Evolutionary conservation across 2,797 vertebrate genomes (phyloP).

Genomic region (Smutsia temminckii): DNA sequence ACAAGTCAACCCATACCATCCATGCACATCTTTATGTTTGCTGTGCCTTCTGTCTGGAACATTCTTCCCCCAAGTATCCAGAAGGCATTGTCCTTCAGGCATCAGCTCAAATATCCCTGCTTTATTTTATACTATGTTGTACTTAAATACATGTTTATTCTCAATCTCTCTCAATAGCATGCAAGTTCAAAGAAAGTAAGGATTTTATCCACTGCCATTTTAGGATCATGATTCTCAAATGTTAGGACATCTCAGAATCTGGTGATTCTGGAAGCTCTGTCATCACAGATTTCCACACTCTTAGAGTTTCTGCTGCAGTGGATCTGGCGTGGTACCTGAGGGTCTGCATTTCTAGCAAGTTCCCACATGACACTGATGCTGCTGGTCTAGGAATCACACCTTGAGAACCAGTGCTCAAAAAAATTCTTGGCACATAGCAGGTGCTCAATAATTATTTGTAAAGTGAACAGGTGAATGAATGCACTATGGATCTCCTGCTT

Average conservation of each 20-base stretch:
- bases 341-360: background rate
- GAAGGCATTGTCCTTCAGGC: background rate
- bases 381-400: background rate
- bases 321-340: background rate
- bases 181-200: background rate
- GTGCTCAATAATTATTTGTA: background rate
- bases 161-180: accelerated
- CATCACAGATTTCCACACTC: background rate
- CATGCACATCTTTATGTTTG: accelerated
- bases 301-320: background rate
- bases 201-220: background rate
- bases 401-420: background rate
- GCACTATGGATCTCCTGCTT: accelerated
- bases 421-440: accelerated
- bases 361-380: background rate
- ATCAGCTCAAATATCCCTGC: background rate
- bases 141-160: background rate
- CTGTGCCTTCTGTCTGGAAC: background rate
- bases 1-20: too few species aligned
- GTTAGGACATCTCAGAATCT: background rate
- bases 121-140: too few species aligned
- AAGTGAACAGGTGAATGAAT: too few species aligned
- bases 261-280: background rate
- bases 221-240: too few species aligned
- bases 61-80: accelerated